Conservation (phyloP, 2,888 invertebrate species). For the Andrena fulva region DNA sequence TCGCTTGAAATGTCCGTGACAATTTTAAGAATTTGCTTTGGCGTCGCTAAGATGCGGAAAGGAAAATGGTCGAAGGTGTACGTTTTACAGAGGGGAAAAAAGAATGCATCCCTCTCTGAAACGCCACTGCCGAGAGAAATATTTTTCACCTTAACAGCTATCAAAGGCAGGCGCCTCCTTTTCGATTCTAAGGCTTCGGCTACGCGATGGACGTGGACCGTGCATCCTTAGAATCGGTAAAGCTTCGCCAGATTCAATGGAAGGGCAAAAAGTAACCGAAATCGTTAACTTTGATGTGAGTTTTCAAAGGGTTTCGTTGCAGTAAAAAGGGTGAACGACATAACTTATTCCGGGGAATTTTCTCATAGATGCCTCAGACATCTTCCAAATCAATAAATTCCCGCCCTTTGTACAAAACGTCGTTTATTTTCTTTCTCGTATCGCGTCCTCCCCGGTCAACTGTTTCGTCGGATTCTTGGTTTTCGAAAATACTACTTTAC, state of each 20-base stretch:
- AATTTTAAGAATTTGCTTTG: conserved; percentile 8
- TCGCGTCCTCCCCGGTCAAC: background rate
- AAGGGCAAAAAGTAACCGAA: conserved; percentile 52
- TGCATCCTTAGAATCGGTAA: conserved; percentile 51
- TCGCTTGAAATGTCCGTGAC: background rate
- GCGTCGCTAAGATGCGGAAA: background rate
- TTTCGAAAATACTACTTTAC: background rate
- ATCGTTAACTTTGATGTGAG: conserved; percentile 58
- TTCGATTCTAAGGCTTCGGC: conserved; percentile 40
- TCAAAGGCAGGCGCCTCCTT: conserved; percentile 49
- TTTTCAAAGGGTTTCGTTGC: conserved; percentile 39
- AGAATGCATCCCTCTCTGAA: conserved; percentile 7
- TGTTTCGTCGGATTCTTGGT: background rate
- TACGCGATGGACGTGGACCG: conserved; percentile 17
- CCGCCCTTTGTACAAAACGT: background rate
- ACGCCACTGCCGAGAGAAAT: conserved; percentile 36
- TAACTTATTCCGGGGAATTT: conserved; percentile 11
- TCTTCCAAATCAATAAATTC: background rate
- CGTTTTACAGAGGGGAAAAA: background rate
- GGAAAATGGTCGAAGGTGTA: conserved; percentile 19
- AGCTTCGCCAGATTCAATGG: conserved; percentile 36
- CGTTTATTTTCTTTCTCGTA: background rate
- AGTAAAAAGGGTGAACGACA: conserved; percentile 19
- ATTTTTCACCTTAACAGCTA: conserved; percentile 53
- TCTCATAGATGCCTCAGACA: background rate